Base-by-base conservation (phyloP, 2,888 invertebrate genomes). In the Phania funesta region DNA sequence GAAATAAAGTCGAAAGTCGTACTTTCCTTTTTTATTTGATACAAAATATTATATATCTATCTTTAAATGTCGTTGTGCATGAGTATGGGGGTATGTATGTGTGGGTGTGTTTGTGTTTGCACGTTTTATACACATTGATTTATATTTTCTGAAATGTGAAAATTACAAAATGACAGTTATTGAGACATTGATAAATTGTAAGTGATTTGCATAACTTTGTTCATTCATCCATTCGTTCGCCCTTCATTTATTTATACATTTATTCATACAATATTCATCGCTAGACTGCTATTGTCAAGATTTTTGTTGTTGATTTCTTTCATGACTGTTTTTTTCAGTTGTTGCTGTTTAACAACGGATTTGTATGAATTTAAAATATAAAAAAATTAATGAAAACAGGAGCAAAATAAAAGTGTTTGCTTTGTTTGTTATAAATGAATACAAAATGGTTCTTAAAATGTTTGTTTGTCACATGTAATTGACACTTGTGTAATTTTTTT, bases 131-230 rank as follows among this genome's bases (percentile, higher is more conserved):
- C 48, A 71, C 76, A 81, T 76, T 81, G 80, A 82, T 77, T 82
- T 82, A 76, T 73, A 80, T 77, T 77, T 83, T 83, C 64, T 80
- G 76, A 83, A 83, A 83, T 84, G 84, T 84, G 84, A 82, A 79
- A 84, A 84, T 84, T 80, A 82, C 84, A 84, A 76, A 79, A 68
- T 82, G 84, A 82, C 84, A 84, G 84, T 73, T 78, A 84, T 82
- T 77, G 82, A 82, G 82, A 75, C 83, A 68, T 82, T 82, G 82
- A 82, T 82, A 82, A 82, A 82, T 82, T 82, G 82, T 74, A 78
- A 82, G 65, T 75, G 82, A 82, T 82, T 82, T 82, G 78, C 74
- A 82, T 82, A 82, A 82, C 78, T 78, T 78, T 65, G 74, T 82
- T 78, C 78, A 82, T 74, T 67, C 65, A 64, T 56, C 18, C 58